Percentiles rank a stretch among this genome's conserved stretches.
Evolutionary conservation across 2,888 invertebrate genomes (phyloP).

Genomic region (Andrena trimmerana): DNA sequence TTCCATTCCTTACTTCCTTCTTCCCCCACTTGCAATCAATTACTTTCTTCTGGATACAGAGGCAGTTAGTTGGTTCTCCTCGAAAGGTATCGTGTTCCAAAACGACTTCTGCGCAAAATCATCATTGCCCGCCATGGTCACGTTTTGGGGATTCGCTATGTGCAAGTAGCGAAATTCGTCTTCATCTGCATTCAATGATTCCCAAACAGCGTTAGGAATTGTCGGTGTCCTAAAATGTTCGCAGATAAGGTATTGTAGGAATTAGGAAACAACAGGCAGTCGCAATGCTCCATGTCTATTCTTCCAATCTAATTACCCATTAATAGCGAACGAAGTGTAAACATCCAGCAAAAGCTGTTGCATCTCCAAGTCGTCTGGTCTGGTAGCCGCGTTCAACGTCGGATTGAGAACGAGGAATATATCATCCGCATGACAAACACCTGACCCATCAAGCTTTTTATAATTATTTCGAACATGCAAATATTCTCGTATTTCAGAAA

Average conservation of each 20-base stretch:
- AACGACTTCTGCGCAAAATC: conserved; percentile 21
- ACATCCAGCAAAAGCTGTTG: too few relatives aligned
- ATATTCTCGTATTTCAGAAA: too few relatives aligned
- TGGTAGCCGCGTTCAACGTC: too few relatives aligned
- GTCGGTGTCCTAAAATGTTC: conserved; percentile 15
- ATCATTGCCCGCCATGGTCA: not conserved
- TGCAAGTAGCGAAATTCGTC: conserved; percentile 6
- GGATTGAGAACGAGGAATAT: too few relatives aligned
- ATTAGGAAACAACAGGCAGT: not conserved
- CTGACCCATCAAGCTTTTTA: too few relatives aligned
- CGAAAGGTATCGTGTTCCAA: conserved; percentile 17
- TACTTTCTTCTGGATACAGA: not conserved
- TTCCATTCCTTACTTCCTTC: not conserved
- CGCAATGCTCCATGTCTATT: too few relatives aligned
- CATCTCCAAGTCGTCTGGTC: too few relatives aligned
- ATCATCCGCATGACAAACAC: too few relatives aligned
- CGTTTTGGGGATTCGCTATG: not conserved
- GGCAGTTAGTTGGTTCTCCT: conserved; percentile 5
- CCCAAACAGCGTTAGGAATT: not conserved
- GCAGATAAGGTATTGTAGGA: too few relatives aligned
- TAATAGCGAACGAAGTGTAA: too few relatives aligned
- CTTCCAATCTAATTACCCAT: too few relatives aligned
- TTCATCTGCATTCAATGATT: not conserved
- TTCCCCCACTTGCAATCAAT: not conserved
- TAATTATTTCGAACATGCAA: too few relatives aligned